Evolutionary conservation across 1,140 invertebrate species (phyloP).

Genomic region (Platyscapa corneri): DNA sequence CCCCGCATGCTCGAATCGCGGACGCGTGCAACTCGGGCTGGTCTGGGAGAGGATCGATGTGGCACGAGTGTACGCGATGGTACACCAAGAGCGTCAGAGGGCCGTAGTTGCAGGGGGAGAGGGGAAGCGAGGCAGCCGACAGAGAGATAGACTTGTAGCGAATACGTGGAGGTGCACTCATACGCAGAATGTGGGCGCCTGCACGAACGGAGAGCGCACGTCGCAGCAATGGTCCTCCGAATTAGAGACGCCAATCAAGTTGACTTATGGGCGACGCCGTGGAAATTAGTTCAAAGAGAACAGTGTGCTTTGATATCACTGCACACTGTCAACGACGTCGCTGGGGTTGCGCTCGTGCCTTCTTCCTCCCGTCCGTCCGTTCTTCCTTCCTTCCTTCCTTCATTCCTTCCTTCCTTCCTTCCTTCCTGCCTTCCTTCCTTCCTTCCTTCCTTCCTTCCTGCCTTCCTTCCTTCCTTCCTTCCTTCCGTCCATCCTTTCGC

Average conservation of each 20-base stretch:
- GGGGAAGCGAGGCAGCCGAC: not conserved
- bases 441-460: not conserved
- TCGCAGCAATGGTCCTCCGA: conserved; percentile 43
- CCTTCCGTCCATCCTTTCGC: not conserved
- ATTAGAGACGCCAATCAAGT: conserved; percentile 55
- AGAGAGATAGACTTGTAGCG: not conserved
- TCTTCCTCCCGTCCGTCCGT: conserved; percentile 28
- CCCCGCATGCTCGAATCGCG: not conserved
- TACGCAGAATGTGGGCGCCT: not conserved
- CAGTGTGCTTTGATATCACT: conserved; percentile 47
- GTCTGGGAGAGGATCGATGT: conserved; percentile 36
- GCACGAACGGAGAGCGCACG: not conserved
- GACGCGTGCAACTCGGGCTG: not conserved
- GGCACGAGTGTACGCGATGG: conserved; percentile 24
- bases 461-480: not conserved
- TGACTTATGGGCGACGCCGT: conserved; percentile 53
- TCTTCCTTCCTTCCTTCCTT: conserved; percentile 6
- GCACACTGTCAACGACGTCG: not conserved
- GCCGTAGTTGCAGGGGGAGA: not conserved
- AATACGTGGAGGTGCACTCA: not conserved
- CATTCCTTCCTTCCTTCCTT: not conserved
- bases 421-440: not conserved
- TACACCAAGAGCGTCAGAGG: conserved; percentile 15
- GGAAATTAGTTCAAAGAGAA: conserved; percentile 54
- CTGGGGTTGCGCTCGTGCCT: not conserved